A percentile compares a stretch with the other conserved stretches of the same genome.
These are phyloP conservation scores for Silurus meridionalis DNA, from an alignment of 2,113 vertebrate species.

Conservation along the genomic window DNA sequence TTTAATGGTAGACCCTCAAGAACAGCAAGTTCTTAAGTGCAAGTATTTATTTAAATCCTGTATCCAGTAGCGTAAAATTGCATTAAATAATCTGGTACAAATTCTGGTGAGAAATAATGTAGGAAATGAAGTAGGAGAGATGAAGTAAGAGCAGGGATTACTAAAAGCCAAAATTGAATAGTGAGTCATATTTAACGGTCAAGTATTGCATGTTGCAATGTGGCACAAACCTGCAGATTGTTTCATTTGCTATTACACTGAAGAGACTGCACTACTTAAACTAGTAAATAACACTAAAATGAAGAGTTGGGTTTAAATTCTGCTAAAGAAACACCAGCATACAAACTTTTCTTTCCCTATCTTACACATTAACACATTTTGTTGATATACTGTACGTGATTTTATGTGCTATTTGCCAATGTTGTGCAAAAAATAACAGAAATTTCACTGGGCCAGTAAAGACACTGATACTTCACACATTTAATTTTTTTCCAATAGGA, in stretches of 20 bases:
- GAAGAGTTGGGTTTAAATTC: neutral
- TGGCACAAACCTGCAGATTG: neutral
- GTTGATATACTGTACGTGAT: neutral
- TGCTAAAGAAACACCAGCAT: neutral
- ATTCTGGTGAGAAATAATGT: neutral
- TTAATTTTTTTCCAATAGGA: conserved; percentile 17
- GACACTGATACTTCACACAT: neutral
- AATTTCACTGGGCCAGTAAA: neutral
- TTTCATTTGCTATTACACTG: neutral
- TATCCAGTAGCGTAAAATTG: too few relatives aligned
- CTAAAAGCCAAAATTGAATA: neutral
- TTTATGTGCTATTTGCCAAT: neutral
- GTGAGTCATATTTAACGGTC: neutral
- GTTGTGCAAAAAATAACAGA: neutral
- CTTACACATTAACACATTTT: neutral
- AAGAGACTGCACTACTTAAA: neutral
- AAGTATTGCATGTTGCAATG: neutral
- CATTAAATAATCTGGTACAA: neutral
- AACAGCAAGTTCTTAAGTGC: neutral
- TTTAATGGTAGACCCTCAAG: neutral
- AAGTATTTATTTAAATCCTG: neutral
- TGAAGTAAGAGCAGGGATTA: neutral
- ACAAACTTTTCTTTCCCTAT: neutral
- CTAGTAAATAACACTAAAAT: neutral
- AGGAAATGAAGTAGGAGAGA: neutral